Evolutionary conservation across 2,888 invertebrate species (phyloP), one percentile per base, ranked within the genome.

Genomic region (Byasa hedistus): DNA sequence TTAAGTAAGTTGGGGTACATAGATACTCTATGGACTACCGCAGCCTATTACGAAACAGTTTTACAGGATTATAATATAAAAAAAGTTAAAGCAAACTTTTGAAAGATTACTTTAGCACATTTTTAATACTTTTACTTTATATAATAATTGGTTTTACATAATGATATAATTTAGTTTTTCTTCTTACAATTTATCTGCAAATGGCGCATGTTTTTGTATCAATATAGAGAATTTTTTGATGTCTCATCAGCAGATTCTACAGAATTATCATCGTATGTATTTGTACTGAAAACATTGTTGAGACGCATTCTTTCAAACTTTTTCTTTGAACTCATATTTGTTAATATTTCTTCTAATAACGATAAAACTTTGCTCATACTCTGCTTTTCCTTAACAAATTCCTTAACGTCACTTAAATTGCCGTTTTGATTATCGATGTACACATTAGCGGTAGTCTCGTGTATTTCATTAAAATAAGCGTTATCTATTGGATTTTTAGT

Each of bases 321-420:
- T 60, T 63, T 63, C 21, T 67, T 67, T 5, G 59, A 57, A 23
- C 52, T 67, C 67, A 67, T 67, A 52, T 67, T 67, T 52, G 57
- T 64, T 60, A 67, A 61, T 57, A 67, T 67, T 64, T 67, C 67
- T 52, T 67, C 67, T 23, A 67, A 23, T 51, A 67, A 51, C 22
- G 67, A 64, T 56, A 67, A 52, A 23, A 67, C 67, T 61, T 67
- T 67, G 22, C 56, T 60, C 67, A 67, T 67, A 61, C 67, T 67
- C 36, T 67, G 64, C 39, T 67, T 67, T 54, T 67, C 67, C 36
- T 67, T 67, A 36, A 67, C 67, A n/a, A 64, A 36, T 63, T 67
- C 67, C 51, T 67, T 67, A 22, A 67, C 63, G 27, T 55, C 65
- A 57, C 56, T 66, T 22, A 62, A 24, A 22, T 62, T 59, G 24